Evolutionary conservation across 2,113 vertebrate species (phyloP).

Genomic region (Junco hyemalis): DNA sequence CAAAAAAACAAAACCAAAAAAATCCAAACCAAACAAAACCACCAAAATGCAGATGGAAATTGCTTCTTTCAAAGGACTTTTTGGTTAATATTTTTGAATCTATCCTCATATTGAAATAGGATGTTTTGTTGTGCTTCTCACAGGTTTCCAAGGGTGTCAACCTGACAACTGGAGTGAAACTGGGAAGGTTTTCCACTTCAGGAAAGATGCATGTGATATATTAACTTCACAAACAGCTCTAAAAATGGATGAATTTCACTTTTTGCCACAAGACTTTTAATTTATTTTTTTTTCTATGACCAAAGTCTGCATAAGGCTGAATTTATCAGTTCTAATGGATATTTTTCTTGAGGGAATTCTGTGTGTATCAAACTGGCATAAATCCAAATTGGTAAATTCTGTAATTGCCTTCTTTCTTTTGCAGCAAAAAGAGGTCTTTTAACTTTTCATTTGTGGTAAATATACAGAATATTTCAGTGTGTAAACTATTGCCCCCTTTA

Average conservation of each 20-base stretch:
- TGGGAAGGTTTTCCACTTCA: neutral
- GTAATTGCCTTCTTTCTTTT: neutral
- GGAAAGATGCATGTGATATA: neutral
- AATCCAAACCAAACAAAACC: too few relatives aligned
- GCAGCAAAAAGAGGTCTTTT: neutral
- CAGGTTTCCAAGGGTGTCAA: neutral
- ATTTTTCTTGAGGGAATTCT: neutral
- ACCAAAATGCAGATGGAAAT: neutral
- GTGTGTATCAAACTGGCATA: neutral
- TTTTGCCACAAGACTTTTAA: neutral
- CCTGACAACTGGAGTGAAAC: neutral
- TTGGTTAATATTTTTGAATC: neutral
- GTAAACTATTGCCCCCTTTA: rapidly evolving
- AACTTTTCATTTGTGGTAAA: neutral
- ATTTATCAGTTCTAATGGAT: neutral
- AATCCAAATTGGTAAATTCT: neutral
- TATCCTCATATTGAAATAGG: neutral
- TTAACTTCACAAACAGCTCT: neutral
- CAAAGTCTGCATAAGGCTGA: rapidly evolving
- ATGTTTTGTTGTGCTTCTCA: neutral
- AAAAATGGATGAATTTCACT: neutral
- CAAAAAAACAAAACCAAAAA: neutral
- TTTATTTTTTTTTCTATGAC: neutral
- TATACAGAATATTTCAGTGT: neutral
- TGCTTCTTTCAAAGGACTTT: neutral